These are phyloP conservation scores for Acanthiza pusilla DNA, from an alignment of 2,797 vertebrate genomes.

Conservation along the genomic window DNA sequence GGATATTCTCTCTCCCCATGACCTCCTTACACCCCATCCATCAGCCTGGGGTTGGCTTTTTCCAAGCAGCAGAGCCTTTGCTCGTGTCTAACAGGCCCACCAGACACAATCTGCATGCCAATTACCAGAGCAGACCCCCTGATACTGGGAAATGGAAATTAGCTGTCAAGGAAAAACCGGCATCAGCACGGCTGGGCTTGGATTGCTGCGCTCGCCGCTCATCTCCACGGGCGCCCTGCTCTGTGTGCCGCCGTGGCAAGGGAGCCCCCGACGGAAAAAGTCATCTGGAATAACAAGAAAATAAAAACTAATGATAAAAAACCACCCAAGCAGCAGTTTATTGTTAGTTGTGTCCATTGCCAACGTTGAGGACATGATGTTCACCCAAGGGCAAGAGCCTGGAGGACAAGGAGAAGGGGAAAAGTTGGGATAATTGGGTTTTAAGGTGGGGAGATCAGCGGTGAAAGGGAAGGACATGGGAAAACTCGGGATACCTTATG, in stretches of 20 bases:
- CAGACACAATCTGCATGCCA: conserved; percentile 99
- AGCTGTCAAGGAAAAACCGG: conserved; percentile 81
- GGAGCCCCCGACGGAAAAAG: conserved; percentile 71
- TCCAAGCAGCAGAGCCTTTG: conserved; percentile 94
- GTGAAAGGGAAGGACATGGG: conserved; percentile 46
- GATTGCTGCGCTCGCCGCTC: conserved; percentile 44
- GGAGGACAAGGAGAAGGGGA: background rate
- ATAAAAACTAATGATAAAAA: background rate
- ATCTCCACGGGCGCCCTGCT: conserved; percentile 31
- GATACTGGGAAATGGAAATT: conserved; percentile 97
- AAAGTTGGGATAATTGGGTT: conserved; percentile 63
- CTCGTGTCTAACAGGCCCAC: conserved; percentile 90
- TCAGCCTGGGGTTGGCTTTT: conserved; percentile 96
- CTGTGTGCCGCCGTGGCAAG: background rate
- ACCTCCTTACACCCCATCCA: conserved; percentile 97
- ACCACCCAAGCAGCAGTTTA: conserved; percentile 21
- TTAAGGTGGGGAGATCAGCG: conserved; percentile 25
- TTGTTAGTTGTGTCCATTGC: conserved; percentile 46
- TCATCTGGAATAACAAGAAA: conserved; percentile 47
- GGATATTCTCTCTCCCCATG: conserved; percentile 80
- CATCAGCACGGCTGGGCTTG: conserved; percentile 46
- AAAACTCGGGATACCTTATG: conserved; percentile 5
- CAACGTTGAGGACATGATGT: conserved; percentile 42
- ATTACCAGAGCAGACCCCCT: conserved; percentile 97
- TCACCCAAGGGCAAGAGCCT: conserved; percentile 66